Evolutionary conservation across 2,888 invertebrate species (phyloP).

Genomic region (Belgica antarctica): DNA sequence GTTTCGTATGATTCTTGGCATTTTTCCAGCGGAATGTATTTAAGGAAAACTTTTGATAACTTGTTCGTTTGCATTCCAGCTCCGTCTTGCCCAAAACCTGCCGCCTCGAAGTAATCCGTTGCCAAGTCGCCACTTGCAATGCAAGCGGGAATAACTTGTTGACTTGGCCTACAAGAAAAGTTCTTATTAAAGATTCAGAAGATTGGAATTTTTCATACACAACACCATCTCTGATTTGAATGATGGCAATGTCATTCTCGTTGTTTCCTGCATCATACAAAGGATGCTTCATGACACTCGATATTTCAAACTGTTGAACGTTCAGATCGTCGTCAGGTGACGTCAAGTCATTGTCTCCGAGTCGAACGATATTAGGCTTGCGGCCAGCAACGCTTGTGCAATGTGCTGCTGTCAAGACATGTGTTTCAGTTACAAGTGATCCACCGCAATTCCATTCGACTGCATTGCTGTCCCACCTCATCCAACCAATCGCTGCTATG

Average conservation of each 20-base stretch:
- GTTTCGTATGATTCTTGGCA: conserved; percentile 9
- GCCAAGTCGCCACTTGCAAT: not conserved
- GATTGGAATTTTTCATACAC: conserved; percentile 47
- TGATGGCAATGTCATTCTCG: conserved; percentile 43
- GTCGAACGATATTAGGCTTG: conserved; percentile 32
- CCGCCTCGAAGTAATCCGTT: conserved; percentile 26
- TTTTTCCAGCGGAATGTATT: not conserved
- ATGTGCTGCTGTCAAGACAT: conserved; percentile 52
- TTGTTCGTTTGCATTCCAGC: not conserved
- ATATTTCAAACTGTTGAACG: conserved; percentile 42
- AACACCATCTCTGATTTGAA: conserved; percentile 32
- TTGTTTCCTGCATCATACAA: conserved; percentile 1
- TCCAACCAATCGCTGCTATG: conserved; percentile 49
- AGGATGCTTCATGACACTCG: conserved; percentile 31
- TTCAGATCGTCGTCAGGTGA: conserved; percentile 40
- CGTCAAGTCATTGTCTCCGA: conserved; percentile 44
- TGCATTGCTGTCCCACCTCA: conserved; percentile 14
- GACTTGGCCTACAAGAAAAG: conserved; percentile 13
- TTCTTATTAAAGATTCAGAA: no score
- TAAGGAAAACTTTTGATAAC: conserved; percentile 5
- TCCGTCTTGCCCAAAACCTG: conserved; percentile 31
- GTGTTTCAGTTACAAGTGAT: conserved; percentile 52
- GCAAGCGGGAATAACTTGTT: conserved; percentile 32
- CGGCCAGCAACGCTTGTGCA: conserved; percentile 50
- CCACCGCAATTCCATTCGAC: conserved; percentile 53